Conservation (phyloP, 2,113 vertebrate species). For the Periophthalmus modestus region DNA sequence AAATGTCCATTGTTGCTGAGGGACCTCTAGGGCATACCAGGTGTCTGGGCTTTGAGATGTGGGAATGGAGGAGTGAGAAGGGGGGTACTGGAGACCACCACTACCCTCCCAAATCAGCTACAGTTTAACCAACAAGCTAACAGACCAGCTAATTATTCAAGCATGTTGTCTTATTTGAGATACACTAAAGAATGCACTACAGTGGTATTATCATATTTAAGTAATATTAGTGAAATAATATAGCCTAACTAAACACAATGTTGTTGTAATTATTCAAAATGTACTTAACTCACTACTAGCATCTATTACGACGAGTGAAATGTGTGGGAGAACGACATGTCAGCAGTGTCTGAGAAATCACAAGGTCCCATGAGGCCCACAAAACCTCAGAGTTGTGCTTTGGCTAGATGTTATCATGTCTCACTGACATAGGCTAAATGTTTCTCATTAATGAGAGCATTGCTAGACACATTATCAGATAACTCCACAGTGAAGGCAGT, state of each 20-base stretch:
- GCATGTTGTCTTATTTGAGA: not conserved
- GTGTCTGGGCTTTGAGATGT: slow-evolving; percentile 61
- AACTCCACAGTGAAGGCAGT: slow-evolving; percentile 38
- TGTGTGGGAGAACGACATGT: slow-evolving; percentile 15
- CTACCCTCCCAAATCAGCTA: slow-evolving; percentile 45
- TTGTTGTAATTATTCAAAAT: not conserved
- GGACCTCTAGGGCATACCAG: slow-evolving; percentile 67
- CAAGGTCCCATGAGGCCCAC: slow-evolving; percentile 19
- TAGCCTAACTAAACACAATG: not conserved
- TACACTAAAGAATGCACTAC: not conserved
- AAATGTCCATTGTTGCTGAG: slow-evolving; percentile 67
- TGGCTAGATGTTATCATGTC: slow-evolving; percentile 53
- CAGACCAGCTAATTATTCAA: slow-evolving; percentile 38
- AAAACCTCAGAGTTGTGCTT: slow-evolving; percentile 54
- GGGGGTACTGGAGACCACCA: slow-evolving; percentile 28
- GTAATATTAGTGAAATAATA: not conserved
- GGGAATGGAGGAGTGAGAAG: slow-evolving; percentile 25
- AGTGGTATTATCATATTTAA: not conserved
- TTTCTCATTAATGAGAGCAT: slow-evolving; percentile 51
- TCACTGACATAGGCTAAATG: slow-evolving; percentile 56
- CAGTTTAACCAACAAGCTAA: slow-evolving; percentile 66
- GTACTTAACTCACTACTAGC: not conserved
- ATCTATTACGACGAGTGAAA: not conserved
- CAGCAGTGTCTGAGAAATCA: slow-evolving; percentile 22
- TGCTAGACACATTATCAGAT: slow-evolving; percentile 57